Evolutionary conservation across 2,797 vertebrate genomes (phyloP).

Genomic region (Paramormyrops hopkinsi): DNA sequence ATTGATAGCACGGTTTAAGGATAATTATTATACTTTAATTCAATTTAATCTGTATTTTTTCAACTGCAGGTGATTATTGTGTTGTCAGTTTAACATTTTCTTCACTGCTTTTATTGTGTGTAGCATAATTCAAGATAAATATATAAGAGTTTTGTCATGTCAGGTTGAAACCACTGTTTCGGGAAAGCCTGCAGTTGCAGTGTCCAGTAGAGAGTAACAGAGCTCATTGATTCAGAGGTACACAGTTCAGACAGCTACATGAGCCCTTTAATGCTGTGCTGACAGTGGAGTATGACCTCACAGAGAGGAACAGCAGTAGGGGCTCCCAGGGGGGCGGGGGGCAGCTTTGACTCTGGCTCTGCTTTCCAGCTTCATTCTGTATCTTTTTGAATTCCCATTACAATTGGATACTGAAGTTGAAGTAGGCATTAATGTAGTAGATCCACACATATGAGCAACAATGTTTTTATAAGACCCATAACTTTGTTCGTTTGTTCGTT

Average conservation of each 20-base stretch:
- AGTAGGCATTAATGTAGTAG: neutral
- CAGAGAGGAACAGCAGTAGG: neutral
- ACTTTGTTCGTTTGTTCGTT: neutral
- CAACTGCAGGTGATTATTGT: neutral
- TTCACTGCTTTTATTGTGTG: neutral
- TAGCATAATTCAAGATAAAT: neutral
- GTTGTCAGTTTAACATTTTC: neutral
- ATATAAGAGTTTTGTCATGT: neutral
- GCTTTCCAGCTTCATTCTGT: neutral
- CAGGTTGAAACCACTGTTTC: neutral
- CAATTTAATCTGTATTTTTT: neutral
- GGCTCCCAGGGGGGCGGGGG: neutral
- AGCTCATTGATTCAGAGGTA: neutral
- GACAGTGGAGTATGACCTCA: neutral
- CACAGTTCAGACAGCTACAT: neutral
- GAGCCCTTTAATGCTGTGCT: neutral
- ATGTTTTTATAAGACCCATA: neutral
- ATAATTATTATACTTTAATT: neutral
- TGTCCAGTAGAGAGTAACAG: neutral
- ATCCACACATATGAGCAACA: neutral
- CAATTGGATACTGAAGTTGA: neutral
- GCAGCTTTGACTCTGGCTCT: neutral
- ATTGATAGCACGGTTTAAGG: neutral
- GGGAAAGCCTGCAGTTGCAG: neutral
- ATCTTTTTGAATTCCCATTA: neutral